phyloP scores from a whole-genome alignment of 2,888 invertebrate species.

The Lasioglossum figueresi region DNA sequence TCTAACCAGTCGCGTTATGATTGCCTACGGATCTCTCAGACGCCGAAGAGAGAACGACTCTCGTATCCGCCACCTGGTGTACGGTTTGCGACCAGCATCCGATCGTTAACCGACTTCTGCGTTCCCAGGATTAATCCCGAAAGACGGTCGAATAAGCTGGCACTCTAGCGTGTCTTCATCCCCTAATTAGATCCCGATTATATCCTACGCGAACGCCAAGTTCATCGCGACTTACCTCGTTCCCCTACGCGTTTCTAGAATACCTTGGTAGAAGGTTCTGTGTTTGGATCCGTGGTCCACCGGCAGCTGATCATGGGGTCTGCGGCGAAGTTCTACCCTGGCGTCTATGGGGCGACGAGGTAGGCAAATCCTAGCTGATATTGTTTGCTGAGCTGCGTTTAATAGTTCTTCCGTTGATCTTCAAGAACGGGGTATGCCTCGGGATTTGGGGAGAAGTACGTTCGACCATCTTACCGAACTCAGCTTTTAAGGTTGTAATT shows the following conservation, averaged over 20 bases:
- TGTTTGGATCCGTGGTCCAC: neutral
- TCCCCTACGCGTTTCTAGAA: neutral
- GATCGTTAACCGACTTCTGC: slow-evolving; percentile 25
- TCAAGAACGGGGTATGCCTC: neutral
- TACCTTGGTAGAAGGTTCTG: neutral
- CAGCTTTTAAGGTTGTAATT: neutral
- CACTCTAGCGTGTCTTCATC: neutral
- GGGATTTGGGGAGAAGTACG: neutral
- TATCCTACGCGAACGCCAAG: neutral
- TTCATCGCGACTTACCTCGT: neutral
- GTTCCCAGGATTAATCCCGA: neutral
- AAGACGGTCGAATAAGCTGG: neutral
- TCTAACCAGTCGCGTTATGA: slow-evolving; percentile 7
- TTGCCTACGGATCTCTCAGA: slow-evolving; percentile 14
- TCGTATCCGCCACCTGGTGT: slow-evolving; percentile 10
- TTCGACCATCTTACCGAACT: neutral
- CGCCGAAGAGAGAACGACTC: neutral
- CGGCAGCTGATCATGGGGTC: neutral
- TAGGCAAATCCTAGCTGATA: neutral
- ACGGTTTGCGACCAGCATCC: neutral
- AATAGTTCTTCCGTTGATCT: slow-evolving; percentile 4
- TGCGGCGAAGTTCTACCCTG: neutral
- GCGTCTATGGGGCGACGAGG: neutral
- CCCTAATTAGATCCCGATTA: slow-evolving; percentile 14
- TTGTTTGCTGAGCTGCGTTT: slow-evolving; percentile 1